Conservation (phyloP, 2,797 vertebrate genomes). For the Etheostoma nigrum region DNA sequence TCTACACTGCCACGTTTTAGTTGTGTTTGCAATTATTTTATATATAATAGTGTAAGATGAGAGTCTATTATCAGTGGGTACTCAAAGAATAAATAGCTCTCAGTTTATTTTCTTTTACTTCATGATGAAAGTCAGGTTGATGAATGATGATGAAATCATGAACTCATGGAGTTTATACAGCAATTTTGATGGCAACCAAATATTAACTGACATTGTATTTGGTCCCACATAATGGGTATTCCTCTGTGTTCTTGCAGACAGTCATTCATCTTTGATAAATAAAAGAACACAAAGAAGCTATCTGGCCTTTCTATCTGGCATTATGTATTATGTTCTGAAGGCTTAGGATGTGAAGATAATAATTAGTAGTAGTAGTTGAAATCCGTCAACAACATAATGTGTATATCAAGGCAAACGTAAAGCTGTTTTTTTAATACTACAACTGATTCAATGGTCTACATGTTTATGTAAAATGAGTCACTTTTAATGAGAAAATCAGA, state of each 20-base stretch:
- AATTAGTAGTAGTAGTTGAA: background rate
- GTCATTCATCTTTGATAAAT: slow-evolving; percentile 23
- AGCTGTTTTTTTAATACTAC: background rate
- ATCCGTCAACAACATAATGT: background rate
- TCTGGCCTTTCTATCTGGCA: background rate
- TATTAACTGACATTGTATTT: slow-evolving; percentile 20
- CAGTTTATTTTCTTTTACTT: background rate
- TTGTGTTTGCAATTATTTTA: background rate
- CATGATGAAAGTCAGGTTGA: background rate
- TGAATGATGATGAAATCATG: too few species aligned
- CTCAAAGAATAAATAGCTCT: background rate
- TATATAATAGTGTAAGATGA: too few species aligned
- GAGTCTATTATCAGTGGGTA: too few species aligned
- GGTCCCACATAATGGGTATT: slow-evolving; percentile 13
- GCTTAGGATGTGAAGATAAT: background rate
- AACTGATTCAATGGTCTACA: background rate
- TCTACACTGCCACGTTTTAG: background rate
- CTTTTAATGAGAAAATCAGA: too few species aligned
- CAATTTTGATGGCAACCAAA: background rate
- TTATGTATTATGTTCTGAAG: background rate
- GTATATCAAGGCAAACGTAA: background rate
- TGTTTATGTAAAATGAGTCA: too few species aligned
- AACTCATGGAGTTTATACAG: background rate
- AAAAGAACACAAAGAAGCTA: slow-evolving; percentile 14
- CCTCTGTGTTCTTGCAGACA: background rate